Conservation (phyloP, 2,113 vertebrate genomes). For the Caloenas nicobarica region DNA sequence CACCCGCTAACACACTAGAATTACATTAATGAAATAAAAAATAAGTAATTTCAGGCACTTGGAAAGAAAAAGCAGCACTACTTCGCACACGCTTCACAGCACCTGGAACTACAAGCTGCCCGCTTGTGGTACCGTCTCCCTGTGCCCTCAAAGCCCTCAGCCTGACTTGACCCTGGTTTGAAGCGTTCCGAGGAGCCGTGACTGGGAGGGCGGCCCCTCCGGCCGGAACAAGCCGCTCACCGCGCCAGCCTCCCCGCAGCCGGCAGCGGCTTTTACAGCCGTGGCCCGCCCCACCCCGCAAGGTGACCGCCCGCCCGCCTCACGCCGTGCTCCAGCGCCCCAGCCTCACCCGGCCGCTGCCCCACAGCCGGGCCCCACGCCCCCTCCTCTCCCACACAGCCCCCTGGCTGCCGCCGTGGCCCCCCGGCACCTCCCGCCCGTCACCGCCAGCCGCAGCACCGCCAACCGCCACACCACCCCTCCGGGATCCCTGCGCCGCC, state of each 20-base stretch:
- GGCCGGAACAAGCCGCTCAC: neutral
- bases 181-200: neutral
- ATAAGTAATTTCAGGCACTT: accelerated
- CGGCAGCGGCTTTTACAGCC: neutral
- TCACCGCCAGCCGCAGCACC: accelerated
- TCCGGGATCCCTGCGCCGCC: neutral
- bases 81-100: neutral
- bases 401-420: neutral
- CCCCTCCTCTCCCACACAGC: neutral
- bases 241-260: neutral
- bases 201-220: accelerated
- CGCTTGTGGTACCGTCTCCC: neutral
- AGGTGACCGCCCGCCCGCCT: neutral
- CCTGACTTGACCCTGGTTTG: neutral
- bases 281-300: neutral
- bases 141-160: neutral
- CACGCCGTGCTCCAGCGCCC: neutral
- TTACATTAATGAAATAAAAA: neutral
- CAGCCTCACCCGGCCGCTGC: neutral
- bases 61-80: neutral
- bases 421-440: neutral
- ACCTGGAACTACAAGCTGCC: neutral
- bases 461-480: neutral
- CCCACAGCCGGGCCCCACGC: neutral
- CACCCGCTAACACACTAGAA: neutral